Percentiles rank a stretch among this genome's conserved stretches.
Conservation (phyloP, 2,113 vertebrate species). For the Dryoscopus gambensis region DNA sequence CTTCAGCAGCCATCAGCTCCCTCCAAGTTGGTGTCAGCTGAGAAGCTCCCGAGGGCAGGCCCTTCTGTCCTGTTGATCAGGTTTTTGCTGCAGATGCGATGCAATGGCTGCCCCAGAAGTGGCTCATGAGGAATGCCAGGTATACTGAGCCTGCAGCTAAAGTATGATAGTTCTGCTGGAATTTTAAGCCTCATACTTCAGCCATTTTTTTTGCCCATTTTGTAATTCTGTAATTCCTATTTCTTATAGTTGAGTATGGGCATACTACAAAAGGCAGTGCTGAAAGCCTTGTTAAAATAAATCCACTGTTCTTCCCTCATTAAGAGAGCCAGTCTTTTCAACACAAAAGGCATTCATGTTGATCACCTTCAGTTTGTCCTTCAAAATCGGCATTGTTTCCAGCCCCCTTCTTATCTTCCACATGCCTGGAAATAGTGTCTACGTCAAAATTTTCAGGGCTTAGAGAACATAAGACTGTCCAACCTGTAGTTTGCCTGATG, state of each 20-base stretch:
- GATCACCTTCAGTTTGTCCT: not conserved
- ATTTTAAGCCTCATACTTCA: not conserved
- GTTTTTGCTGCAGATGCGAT: not conserved
- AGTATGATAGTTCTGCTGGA: not conserved
- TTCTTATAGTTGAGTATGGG: not conserved
- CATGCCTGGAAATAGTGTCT: not conserved
- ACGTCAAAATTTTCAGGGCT: not conserved
- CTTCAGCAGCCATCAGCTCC: not conserved
- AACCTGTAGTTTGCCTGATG: not conserved
- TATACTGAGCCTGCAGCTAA: not conserved
- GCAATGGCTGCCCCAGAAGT: not conserved
- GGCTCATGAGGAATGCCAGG: not conserved
- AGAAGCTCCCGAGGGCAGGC: not conserved
- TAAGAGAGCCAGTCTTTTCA: not conserved
- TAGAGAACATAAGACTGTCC: not conserved
- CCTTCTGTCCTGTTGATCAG: not conserved
- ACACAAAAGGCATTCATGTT: not conserved
- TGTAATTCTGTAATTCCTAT: not conserved
- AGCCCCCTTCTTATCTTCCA: not conserved
- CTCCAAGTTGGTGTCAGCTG: not conserved
- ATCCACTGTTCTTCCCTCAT: not conserved
- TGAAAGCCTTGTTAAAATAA: not conserved
- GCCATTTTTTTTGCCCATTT: not conserved
- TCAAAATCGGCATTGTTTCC: not conserved
- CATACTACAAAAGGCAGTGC: not conserved